A percentile compares a stretch with the other conserved stretches of the same genome.
phyloP scores from a whole-genome alignment of 2,888 invertebrate species.

The Euzetes globulus region DNA sequence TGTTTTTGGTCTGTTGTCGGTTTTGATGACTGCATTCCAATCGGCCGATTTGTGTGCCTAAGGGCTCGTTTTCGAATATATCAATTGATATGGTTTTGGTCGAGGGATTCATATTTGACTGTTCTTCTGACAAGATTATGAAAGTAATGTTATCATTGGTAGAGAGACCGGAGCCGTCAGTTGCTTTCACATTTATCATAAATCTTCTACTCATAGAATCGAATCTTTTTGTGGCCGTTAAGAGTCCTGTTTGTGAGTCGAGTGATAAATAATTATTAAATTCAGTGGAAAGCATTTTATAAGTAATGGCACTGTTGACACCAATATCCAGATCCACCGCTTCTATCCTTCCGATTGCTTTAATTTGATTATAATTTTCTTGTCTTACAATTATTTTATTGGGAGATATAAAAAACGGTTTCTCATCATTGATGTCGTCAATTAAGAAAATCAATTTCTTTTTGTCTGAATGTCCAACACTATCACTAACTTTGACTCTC shows the following conservation, averaged over 20 bases:
- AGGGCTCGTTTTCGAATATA: slow-evolving; percentile 31
- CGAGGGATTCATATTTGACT: background rate
- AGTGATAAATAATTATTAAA: slow-evolving; percentile 49
- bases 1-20: background rate
- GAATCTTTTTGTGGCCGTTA: slow-evolving; percentile 50
- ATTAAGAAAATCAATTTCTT: slow-evolving; percentile 86
- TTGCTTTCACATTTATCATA: slow-evolving; percentile 60
- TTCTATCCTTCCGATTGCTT: slow-evolving; percentile 51
- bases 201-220: background rate
- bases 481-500: slow-evolving; percentile 12
- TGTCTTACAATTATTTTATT: slow-evolving; percentile 74
- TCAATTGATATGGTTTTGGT: slow-evolving; percentile 21
- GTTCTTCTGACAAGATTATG: background rate
- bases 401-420: slow-evolving; percentile 78
- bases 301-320: slow-evolving; percentile 83
- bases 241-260: slow-evolving; percentile 62
- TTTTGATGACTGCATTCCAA: slow-evolving; percentile 17
- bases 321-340: slow-evolving; percentile 84
- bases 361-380: slow-evolving; percentile 40
- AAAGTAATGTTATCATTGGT: slow-evolving; percentile 22
- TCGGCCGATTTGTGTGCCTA: slow-evolving; percentile 10
- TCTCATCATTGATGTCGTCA: slow-evolving; percentile 87
- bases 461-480: slow-evolving; percentile 62
- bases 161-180: slow-evolving; percentile 61
- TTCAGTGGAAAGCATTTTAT: slow-evolving; percentile 72